These are phyloP conservation scores for Eilema sororculum DNA, from an alignment of 2,888 invertebrate genomes.

Conservation along the genomic window DNA sequence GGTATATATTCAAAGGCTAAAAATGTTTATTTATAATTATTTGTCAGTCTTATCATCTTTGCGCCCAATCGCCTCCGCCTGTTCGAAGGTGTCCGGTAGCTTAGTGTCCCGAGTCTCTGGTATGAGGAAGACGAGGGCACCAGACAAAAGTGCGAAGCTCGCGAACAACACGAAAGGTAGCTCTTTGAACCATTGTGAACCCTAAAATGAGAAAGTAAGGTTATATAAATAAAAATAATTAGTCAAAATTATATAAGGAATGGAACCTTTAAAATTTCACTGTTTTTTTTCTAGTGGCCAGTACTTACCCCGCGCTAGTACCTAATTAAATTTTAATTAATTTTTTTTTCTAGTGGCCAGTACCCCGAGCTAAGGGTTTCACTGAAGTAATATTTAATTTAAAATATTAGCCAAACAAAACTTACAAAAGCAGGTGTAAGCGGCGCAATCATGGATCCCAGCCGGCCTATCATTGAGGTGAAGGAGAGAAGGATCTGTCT, in stretches of 20 bases:
- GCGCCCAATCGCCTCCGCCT: conserved; percentile 23
- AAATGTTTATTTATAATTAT: neutral
- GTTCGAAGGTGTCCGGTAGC: conserved; percentile 64
- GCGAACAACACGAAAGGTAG: conserved; percentile 86
- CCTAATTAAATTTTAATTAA: too few relatives aligned
- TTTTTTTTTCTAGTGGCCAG: too few relatives aligned
- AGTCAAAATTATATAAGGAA: too few relatives aligned
- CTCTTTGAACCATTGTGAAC: conserved; percentile 65
- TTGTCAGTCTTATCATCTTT: conserved; percentile 1
- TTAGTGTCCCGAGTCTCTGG: conserved; percentile 87
- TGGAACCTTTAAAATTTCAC: too few relatives aligned
- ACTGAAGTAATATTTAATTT: too few relatives aligned
- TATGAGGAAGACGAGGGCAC: conserved; percentile 81
- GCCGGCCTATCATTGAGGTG: conserved; percentile 90
- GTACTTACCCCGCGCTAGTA: too few relatives aligned
- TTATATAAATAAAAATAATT: neutral
- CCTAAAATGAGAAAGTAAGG: conserved; percentile 51
- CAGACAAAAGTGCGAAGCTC: conserved; percentile 80
- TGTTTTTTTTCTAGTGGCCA: too few relatives aligned
- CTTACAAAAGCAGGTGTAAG: conserved; percentile 88
- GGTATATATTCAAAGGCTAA: neutral
- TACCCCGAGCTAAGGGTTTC: too few relatives aligned
- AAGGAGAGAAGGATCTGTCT: conserved; percentile 88
- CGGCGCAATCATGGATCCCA: conserved; percentile 89
- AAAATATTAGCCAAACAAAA: conserved; percentile 16